A percentile compares a stretch with the other conserved stretches of the same genome.
phyloP scores from a whole-genome alignment of 2,113 vertebrate genomes.

The Nettapus auritus region DNA sequence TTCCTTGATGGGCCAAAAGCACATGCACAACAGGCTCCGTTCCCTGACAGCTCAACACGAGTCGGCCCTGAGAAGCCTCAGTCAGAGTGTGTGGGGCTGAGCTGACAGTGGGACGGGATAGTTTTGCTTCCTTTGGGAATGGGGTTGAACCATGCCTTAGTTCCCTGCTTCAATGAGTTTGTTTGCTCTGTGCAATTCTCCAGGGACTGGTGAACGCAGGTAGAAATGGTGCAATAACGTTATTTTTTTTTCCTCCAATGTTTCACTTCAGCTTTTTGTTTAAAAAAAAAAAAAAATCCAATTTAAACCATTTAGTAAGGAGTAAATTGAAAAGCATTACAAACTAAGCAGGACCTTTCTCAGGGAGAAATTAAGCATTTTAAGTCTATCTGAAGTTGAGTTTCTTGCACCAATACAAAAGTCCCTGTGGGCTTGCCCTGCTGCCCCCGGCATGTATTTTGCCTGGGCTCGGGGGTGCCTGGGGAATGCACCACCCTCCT shows the following conservation, averaged over 20 bases:
- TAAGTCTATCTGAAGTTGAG: rapidly evolving
- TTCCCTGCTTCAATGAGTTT: not conserved
- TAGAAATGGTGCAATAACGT: not conserved
- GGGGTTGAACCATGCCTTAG: not conserved
- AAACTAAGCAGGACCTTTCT: not conserved
- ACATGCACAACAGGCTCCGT: rapidly evolving
- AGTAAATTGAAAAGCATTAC: not conserved
- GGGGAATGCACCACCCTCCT: not conserved
- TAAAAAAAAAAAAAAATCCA: not conserved
- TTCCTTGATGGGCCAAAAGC: not conserved
- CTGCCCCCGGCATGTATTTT: not conserved
- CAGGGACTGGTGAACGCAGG: not conserved
- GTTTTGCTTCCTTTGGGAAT: not conserved
- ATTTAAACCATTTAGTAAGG: not conserved
- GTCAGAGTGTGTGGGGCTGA: rapidly evolving
- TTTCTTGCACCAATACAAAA: not conserved
- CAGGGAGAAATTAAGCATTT: rapidly evolving
- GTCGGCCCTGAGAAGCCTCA: rapidly evolving
- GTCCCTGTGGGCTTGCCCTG: rapidly evolving
- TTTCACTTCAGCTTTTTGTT: not conserved
- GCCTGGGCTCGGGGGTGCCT: rapidly evolving
- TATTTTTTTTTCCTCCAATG: not conserved
- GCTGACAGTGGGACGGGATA: rapidly evolving
- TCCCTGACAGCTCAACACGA: rapidly evolving
- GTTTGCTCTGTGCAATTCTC: not conserved